phyloP scores from a whole-genome alignment of 53 echinoderm and acorn worm genomes.

The Crossaster papposus region DNA sequence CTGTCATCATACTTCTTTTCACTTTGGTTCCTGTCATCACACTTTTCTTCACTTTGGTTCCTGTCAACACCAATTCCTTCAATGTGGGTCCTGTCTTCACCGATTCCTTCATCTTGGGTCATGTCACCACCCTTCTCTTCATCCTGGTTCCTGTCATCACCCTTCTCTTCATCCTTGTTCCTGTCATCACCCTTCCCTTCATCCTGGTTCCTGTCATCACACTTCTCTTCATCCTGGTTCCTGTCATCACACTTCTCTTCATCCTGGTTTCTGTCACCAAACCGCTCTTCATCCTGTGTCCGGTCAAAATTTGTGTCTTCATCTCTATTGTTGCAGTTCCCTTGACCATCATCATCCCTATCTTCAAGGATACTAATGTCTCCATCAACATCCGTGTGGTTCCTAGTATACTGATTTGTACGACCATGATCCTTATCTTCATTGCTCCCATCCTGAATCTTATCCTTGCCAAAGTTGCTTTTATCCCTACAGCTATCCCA shows the following conservation, averaged over 20 bases:
- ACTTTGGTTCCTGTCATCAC: neutral
- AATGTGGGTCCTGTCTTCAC: neutral
- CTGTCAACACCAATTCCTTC: neutral
- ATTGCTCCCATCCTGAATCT: neutral
- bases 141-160: slow-evolving; percentile 7
- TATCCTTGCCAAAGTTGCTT: neutral
- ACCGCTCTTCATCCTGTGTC: neutral
- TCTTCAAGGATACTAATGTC: neutral
- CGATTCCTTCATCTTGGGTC: no score
- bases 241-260: no score
- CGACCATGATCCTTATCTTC: neutral
- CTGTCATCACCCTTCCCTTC: neutral
- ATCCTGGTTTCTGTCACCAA: neutral
- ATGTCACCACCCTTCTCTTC: neutral
- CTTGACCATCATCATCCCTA: neutral
- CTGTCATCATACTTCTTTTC: neutral
- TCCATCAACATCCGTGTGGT: neutral
- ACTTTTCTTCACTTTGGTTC: neutral
- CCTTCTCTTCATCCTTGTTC: neutral
- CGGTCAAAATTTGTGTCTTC: neutral
- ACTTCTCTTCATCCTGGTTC: neutral
- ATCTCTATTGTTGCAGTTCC: neutral
- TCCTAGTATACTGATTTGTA: no score
- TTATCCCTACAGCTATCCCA: neutral
- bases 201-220: neutral